Evolutionary conservation across 2,113 vertebrate genomes (phyloP).

Genomic region (Balaeniceps rex): DNA sequence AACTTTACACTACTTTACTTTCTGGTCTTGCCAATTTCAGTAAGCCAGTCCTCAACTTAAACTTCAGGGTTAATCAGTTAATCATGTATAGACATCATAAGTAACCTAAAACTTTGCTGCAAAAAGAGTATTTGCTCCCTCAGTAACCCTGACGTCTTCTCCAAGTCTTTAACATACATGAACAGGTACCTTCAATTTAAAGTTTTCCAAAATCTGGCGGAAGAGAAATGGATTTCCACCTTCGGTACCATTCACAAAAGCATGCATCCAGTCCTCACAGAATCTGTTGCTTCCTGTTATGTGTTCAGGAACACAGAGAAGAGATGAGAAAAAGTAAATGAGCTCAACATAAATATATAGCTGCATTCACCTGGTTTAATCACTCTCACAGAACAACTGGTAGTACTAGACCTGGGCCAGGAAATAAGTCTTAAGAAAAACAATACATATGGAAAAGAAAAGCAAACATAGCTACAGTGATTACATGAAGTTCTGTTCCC

Average conservation of each 20-base stretch:
- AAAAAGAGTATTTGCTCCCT: background rate
- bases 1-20: background rate
- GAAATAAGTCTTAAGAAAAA: background rate
- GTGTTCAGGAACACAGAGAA: background rate
- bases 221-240: constrained; percentile 93
- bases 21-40: background rate
- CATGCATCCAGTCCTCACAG: constrained; percentile 94
- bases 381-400: background rate
- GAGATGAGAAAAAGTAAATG: background rate
- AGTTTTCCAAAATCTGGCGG: constrained; percentile 95
- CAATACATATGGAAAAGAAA: background rate
- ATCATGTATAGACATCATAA: background rate
- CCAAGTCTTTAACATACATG: background rate
- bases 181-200: constrained; percentile 93
- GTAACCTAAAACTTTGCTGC: background rate
- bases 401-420: background rate
- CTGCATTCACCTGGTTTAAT: background rate
- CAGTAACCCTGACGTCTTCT: background rate
- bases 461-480: background rate
- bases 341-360: background rate
- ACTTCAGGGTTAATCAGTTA: background rate
- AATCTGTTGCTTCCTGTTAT: constrained; percentile 89
- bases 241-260: constrained; percentile 88
- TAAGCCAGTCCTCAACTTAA: background rate
- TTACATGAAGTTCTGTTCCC: background rate